phyloP scores from a whole-genome alignment of 2,797 vertebrate species.

The Argyrosomus regius region DNA sequence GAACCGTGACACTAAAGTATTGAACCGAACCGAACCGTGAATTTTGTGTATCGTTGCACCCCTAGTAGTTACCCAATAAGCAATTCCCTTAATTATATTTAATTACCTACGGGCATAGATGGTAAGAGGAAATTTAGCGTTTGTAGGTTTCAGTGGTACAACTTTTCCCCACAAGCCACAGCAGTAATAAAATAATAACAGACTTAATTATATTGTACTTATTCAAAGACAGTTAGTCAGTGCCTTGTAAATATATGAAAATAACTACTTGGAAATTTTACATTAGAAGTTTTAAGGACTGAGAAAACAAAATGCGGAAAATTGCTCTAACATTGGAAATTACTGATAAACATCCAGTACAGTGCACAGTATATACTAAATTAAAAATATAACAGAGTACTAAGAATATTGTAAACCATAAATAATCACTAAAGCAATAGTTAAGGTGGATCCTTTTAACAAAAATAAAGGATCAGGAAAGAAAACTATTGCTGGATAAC shows the following conservation, averaged over 20 bases:
- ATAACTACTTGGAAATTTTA: background rate
- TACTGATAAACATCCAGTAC: background rate
- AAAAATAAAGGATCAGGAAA: too few species aligned
- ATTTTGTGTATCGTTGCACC: too few species aligned
- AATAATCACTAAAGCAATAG: background rate
- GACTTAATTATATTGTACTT: conserved; percentile 16
- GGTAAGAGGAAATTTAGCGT: conserved; percentile 10
- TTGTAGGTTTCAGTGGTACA: conserved; percentile 3
- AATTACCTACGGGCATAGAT: background rate
- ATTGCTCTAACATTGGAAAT: background rate
- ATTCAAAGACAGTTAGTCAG: background rate
- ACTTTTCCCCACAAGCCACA: background rate
- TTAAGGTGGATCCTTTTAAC: background rate
- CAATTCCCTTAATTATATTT: background rate
- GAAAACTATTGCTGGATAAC: too few species aligned
- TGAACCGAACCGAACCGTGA: too few species aligned
- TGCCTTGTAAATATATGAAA: background rate
- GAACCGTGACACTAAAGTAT: too few species aligned
- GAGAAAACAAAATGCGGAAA: background rate
- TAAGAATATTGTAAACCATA: background rate
- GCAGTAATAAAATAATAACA: conserved; percentile 10
- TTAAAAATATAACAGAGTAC: background rate
- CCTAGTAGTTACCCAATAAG: conserved; percentile 9
- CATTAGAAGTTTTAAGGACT: background rate
- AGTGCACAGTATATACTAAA: background rate